Conservation (phyloP, 37 sponge, comb jelly and placozoan species). For the Spongilla lacustris region DNA sequence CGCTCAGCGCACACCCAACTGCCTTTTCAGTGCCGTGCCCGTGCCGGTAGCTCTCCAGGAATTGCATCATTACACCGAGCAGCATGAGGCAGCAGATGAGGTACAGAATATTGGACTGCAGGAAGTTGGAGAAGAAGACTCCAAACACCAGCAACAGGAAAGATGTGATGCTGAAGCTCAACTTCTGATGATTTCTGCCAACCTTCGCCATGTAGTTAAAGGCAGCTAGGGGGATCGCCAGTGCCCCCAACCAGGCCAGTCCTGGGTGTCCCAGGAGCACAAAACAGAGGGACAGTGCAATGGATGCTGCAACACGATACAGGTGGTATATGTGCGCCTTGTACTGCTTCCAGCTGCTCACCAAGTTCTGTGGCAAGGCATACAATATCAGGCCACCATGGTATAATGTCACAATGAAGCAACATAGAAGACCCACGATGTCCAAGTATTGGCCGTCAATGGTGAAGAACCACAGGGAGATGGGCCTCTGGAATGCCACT, state of each 20-base stretch:
- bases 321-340: neutral
- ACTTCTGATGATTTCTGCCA: neutral
- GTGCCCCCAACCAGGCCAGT: slow-evolving; percentile 35
- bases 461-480: slow-evolving; percentile 33
- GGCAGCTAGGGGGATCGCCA: slow-evolving; percentile 31
- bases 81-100: slow-evolving; percentile 15
- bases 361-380: neutral
- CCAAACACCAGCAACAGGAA: slow-evolving; percentile 17
- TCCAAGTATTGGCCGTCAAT: slow-evolving; percentile 4
- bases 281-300: slow-evolving; percentile 6
- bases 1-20: slow-evolving; percentile 29
- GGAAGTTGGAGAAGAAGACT: slow-evolving; percentile 26
- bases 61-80: neutral
- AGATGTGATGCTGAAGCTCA: neutral
- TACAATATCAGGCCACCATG: slow-evolving; percentile 23
- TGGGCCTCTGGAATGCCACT: slow-evolving; percentile 7
- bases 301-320: neutral
- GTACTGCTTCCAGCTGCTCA: neutral
- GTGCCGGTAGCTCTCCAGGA: neutral
- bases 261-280: slow-evolving; percentile 16
- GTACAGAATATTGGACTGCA: slow-evolving; percentile 44
- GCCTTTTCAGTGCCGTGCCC: neutral
- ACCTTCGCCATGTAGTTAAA: neutral
- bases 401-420: slow-evolving; percentile 6
- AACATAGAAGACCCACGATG: slow-evolving; percentile 11